These are phyloP conservation scores for Drosophila borborema DNA, from an alignment of 2,888 invertebrate genomes.

Conservation along the genomic window DNA sequence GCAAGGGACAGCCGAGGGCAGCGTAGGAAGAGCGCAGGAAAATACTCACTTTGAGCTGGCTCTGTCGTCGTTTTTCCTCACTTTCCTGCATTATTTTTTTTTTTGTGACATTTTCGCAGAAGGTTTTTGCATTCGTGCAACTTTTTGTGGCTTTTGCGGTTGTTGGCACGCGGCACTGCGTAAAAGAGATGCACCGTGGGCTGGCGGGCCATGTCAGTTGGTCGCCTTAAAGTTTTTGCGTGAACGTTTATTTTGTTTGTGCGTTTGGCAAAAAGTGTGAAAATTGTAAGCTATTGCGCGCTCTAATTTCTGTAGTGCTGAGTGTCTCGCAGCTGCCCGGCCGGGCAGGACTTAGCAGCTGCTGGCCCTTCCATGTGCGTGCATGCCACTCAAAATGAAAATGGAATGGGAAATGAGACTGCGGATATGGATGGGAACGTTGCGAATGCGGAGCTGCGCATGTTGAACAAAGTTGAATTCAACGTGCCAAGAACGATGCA, in stretches of 20 bases:
- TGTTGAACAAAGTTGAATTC: constrained; percentile 8
- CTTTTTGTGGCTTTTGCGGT: constrained; percentile 70
- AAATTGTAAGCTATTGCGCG: constrained; percentile 69
- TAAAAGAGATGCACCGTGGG: constrained; percentile 22
- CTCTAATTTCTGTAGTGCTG: constrained; percentile 62
- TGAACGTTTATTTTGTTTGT: constrained; percentile 72
- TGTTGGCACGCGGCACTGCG: constrained; percentile 51
- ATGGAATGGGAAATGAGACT: constrained; percentile 13
- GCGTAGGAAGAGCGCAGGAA: constrained; percentile 36
- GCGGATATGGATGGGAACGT: neutral
- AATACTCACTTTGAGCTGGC: constrained; percentile 64
- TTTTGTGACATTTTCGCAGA: constrained; percentile 58
- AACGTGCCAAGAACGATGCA: constrained; percentile 28
- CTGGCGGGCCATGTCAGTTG: constrained; percentile 38
- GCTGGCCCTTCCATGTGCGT: constrained; percentile 51
- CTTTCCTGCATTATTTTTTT: neutral
- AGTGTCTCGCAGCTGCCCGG: constrained; percentile 31
- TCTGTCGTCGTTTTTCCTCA: constrained; percentile 37
- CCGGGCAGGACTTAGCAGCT: constrained; percentile 23
- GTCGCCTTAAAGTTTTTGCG: constrained; percentile 66
- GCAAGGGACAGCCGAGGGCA: constrained; percentile 14
- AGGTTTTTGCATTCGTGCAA: constrained; percentile 73
- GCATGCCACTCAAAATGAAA: constrained; percentile 33
- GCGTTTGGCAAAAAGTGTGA: constrained; percentile 72
- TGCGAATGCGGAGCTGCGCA: constrained; percentile 3